phyloP scores from a whole-genome alignment of 2,888 invertebrate genomes.

The Diplazon laetatorius region DNA sequence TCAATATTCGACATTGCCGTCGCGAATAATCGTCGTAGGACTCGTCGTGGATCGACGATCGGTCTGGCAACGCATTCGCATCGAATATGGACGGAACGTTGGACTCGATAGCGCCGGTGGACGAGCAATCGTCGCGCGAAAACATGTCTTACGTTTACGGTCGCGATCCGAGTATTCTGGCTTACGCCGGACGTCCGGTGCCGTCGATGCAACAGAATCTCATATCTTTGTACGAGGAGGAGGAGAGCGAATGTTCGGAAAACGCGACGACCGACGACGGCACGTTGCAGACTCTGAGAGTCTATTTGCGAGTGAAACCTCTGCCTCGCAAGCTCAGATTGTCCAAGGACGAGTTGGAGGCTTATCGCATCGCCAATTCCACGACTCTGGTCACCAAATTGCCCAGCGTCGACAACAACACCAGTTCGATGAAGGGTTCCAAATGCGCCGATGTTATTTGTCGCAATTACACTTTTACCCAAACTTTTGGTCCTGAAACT shows the following conservation, averaged over 20 bases:
- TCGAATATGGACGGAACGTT: constrained; percentile 72
- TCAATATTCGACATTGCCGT: too few species aligned
- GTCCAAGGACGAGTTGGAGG: constrained; percentile 75
- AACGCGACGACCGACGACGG: constrained; percentile 55
- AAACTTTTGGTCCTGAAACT: constrained; percentile 78
- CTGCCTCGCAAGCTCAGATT: constrained; percentile 77
- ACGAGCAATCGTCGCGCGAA: constrained; percentile 33
- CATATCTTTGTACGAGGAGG: constrained; percentile 72
- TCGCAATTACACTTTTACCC: constrained; percentile 77
- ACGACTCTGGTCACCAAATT: constrained; percentile 83
- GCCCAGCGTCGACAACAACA: constrained; percentile 77
- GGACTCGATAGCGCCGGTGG: constrained; percentile 70
- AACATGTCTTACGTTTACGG: constrained; percentile 77
- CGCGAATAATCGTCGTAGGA: too few species aligned
- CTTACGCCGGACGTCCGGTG: constrained; percentile 74
- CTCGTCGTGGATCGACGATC: too few species aligned
- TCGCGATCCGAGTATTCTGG: constrained; percentile 79
- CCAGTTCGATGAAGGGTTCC: constrained; percentile 70
- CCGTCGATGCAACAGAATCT: constrained; percentile 74
- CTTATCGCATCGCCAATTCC: constrained; percentile 82
- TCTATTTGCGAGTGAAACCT: constrained; percentile 85
- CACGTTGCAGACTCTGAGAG: constrained; percentile 83
- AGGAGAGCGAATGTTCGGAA: constrained; percentile 61
- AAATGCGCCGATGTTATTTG: constrained; percentile 71
- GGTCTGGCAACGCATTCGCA: too few species aligned